These are phyloP conservation scores for Synanthedon andrenaeformis DNA, from an alignment of 2,888 invertebrate genomes.

Conservation along the genomic window DNA sequence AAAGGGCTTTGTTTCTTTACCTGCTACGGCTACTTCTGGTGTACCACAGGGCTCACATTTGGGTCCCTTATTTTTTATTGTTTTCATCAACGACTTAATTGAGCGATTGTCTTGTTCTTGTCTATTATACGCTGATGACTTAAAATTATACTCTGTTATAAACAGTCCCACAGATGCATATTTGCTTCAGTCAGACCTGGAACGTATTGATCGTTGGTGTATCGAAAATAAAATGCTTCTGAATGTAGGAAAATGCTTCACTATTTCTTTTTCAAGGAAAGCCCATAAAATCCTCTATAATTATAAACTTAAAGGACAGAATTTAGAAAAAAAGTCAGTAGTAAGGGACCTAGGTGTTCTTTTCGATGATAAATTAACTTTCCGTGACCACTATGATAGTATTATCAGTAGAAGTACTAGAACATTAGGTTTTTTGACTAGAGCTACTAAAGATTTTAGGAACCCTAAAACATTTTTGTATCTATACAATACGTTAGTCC, in stretches of 20 bases:
- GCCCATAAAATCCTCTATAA: neutral
- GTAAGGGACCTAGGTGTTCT: neutral
- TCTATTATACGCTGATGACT: slow-evolving; percentile 3
- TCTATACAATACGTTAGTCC: no score
- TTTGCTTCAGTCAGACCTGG: neutral
- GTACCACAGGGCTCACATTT: slow-evolving; percentile 5
- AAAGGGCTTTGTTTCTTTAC: slow-evolving; percentile 1
- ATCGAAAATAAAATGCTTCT: neutral
- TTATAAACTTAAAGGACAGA: neutral
- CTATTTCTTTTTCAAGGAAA: no score
- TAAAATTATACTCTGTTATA: slow-evolving; percentile 1
- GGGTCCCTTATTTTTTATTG: slow-evolving; percentile 3
- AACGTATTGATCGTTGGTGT: neutral
- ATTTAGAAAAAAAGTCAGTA: neutral
- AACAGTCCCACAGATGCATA: neutral
- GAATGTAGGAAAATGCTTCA: slow-evolving; percentile 1
- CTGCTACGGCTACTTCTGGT: neutral
- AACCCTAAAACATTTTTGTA: neutral
- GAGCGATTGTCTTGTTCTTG: neutral
- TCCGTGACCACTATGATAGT: neutral
- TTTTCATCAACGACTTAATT: slow-evolving; percentile 1
- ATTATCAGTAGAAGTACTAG: neutral
- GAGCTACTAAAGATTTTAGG: neutral
- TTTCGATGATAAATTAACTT: neutral
- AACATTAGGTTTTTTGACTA: neutral